These are phyloP conservation scores for Pseudochirops cupreus DNA, from an alignment of 2,797 vertebrate species.

Conservation along the genomic window DNA sequence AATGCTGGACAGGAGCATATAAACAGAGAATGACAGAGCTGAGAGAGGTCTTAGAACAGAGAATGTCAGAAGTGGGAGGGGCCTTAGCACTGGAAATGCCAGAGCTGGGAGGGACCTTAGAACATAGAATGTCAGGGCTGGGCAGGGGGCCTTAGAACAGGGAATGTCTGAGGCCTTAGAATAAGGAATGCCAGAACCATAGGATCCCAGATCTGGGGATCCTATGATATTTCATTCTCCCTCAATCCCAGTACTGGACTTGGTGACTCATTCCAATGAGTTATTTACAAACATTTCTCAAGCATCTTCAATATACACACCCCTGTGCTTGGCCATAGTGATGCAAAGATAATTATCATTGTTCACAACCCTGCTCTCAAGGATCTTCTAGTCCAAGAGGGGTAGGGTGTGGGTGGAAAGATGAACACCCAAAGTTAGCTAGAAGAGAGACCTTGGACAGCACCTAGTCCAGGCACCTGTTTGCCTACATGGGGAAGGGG, in stretches of 20 bases:
- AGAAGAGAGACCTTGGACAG: background rate
- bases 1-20: background rate
- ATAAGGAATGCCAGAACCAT: no score
- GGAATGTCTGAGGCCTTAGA: no score
- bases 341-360: background rate
- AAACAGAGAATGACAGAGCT: background rate
- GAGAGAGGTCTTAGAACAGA: background rate
- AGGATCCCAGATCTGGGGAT: background rate
- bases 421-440: background rate
- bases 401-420: background rate
- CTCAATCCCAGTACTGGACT: background rate
- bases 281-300: background rate
- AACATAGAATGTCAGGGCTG: background rate
- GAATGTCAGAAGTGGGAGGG: background rate
- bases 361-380: background rate
- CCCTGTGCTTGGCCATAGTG: background rate
- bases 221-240: background rate
- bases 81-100: background rate
- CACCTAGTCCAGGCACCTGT: no score
- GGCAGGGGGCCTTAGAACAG: no score
- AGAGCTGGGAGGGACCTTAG: background rate
- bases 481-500: background rate
- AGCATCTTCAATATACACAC: background rate
- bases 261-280: background rate
- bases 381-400: background rate